Conservation (phyloP, 2,797 vertebrate species). For the Podargus strigoides region DNA sequence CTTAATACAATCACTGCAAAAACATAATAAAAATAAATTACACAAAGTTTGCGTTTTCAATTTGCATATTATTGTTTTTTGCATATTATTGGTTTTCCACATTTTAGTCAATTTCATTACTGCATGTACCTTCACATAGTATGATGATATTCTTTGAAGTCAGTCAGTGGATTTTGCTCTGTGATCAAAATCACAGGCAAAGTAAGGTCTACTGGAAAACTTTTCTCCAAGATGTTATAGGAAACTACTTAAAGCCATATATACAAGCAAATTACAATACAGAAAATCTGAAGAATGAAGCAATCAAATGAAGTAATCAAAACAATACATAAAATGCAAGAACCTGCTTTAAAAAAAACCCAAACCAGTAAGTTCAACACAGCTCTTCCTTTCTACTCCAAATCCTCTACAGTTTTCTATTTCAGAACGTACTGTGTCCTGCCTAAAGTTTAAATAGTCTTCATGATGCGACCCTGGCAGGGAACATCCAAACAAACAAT, state of each 20-base stretch:
- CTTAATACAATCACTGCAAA: background rate
- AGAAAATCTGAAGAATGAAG: background rate
- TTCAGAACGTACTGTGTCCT: background rate
- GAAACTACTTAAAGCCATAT: background rate
- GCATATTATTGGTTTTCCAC: background rate
- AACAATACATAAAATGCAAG: background rate
- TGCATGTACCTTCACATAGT: background rate
- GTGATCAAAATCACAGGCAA: background rate
- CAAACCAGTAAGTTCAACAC: background rate
- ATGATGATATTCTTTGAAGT: background rate
- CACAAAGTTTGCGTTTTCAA: background rate
- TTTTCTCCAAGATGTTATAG: background rate
- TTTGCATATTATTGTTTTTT: background rate
- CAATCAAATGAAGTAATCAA: background rate
- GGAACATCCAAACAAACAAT: background rate
- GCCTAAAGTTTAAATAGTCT: background rate
- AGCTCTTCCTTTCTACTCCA: background rate
- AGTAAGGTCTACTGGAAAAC: background rate
- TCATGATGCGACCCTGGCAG: background rate
- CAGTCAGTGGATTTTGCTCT: background rate
- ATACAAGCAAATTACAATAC: background rate
- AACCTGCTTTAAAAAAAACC: background rate
- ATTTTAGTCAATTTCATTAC: background rate
- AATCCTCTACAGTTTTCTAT: background rate
- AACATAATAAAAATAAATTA: background rate